Percentiles rank a stretch among this genome's conserved stretches.
These are phyloP conservation scores for Carabus problematicus DNA, from an alignment of 2,888 invertebrate genomes.

Conservation along the genomic window DNA sequence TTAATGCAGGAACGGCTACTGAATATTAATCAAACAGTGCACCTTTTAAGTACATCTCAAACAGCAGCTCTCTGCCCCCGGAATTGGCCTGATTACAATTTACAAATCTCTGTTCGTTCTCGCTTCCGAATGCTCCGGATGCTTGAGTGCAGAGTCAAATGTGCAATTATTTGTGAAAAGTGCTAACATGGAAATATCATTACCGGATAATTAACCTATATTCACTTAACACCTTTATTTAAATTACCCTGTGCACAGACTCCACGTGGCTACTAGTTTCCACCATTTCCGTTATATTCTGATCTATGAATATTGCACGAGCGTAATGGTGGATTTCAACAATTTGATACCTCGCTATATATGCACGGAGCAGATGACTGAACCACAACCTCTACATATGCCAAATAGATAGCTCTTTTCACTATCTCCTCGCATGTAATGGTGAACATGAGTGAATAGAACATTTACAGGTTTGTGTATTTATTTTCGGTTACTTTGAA, in stretches of 20 bases:
- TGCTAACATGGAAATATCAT: slow-evolving; percentile 25
- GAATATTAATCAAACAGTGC: slow-evolving; percentile 37
- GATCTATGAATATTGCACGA: neutral
- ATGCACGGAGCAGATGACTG: neutral
- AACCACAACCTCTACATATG: too few relatives aligned
- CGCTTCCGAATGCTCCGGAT: slow-evolving; percentile 11
- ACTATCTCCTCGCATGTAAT: too few relatives aligned
- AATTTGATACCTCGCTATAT: neutral
- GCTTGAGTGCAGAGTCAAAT: slow-evolving; percentile 12
- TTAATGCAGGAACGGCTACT: slow-evolving; percentile 9
- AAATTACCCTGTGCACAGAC: neutral
- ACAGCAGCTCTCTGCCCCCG: slow-evolving; percentile 25
- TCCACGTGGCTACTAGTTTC: neutral
- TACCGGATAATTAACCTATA: slow-evolving; percentile 15
- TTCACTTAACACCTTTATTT: neutral
- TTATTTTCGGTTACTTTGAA: too few relatives aligned
- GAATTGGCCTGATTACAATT: slow-evolving; percentile 38
- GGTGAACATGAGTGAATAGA: too few relatives aligned
- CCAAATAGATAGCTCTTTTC: too few relatives aligned
- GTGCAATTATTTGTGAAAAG: slow-evolving; percentile 28
- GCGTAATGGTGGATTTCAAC: neutral
- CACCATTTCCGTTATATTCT: slow-evolving; percentile 5
- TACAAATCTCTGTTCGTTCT: slow-evolving; percentile 18
- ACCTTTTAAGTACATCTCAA: slow-evolving; percentile 27
- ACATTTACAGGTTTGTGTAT: too few relatives aligned